Evolutionary conservation across 2,113 vertebrate species (phyloP), one percentile per base, ranked within the genome.

Genomic region (Grammomys surdaster): DNA sequence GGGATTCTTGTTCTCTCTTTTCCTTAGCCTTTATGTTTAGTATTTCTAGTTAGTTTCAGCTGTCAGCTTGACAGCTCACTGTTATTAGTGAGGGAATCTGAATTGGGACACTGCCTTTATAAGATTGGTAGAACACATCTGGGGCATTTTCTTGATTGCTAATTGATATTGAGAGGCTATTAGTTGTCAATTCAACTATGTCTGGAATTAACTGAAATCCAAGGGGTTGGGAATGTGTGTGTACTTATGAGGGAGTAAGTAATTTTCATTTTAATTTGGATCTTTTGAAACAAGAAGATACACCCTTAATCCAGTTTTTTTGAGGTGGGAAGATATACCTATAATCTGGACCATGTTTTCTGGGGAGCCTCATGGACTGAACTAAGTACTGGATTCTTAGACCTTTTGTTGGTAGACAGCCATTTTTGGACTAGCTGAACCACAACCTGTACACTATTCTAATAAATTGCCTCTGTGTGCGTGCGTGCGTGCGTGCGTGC

Each of bases 21-120:
- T 43, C 58, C 7, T 51, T 82, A 31, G 51, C 63, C 91, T 90
- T 92, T 60, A 31, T 96, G 93, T 92, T 60, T 81, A 56, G 20
- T 58, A 81, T n/a, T 85, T 85, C 58, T 63, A 65, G 14, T 65
- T 85, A 65, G 58, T 31, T 65, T 65, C 40, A 65, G 14, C 40
- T 85, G 16, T 65, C 26, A 31, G 4, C 31, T 63, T 84, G 58
- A 84, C 81, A 84, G 3, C 58, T 40, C 40, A 6, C 3, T 63
- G 58, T 28, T 58, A 26, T 40, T 69, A 69, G n/a, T 63, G 58
- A 84, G 80, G 56, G n/a, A 63, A 16, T 84, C 81, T 82, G 54
- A 40, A 28, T 40, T 60, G 36, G 54, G 12, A 60, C 36, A 82
- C 13, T 36, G 8, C 20, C 80, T 51, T 82, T 69, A 76, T 76